Conservation (phyloP, 2,797 vertebrate species). For the Esox lucius region DNA sequence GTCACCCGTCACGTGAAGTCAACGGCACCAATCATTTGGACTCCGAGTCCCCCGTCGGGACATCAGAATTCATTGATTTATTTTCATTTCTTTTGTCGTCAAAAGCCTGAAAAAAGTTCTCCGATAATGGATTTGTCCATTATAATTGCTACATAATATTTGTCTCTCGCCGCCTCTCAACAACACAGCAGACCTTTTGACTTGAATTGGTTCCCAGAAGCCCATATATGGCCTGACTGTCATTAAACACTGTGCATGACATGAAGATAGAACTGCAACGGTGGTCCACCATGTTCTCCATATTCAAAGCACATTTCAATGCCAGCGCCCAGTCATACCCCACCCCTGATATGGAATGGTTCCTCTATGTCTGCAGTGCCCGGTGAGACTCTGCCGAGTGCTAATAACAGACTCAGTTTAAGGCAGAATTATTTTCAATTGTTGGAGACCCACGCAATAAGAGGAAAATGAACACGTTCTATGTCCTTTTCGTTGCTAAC, state of each 20-base stretch:
- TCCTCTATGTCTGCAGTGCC: too few relatives aligned
- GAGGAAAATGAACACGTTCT: slow-evolving; percentile 30
- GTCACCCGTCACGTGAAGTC: slow-evolving; percentile 49
- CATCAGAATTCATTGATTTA: too few relatives aligned
- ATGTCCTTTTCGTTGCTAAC: slow-evolving; percentile 42
- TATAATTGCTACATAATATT: too few relatives aligned
- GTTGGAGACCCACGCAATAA: slow-evolving; percentile 27
- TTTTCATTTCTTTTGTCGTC: too few relatives aligned
- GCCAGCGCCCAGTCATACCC: neutral
- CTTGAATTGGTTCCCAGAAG: slow-evolving; percentile 36
- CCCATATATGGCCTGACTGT: slow-evolving; percentile 61
- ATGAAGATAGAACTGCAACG: slow-evolving; percentile 23
- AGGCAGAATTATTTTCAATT: neutral
- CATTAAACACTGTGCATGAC: slow-evolving; percentile 53
- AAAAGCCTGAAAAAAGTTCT: too few relatives aligned
- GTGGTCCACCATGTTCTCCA: slow-evolving; percentile 14
- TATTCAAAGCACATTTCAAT: slow-evolving; percentile 10
- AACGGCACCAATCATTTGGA: slow-evolving; percentile 41
- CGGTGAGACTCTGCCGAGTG: neutral
- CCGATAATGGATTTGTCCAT: too few relatives aligned
- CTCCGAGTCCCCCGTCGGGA: too few relatives aligned
- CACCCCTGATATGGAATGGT: neutral
- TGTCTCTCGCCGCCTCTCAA: slow-evolving; percentile 16
- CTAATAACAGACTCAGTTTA: neutral
- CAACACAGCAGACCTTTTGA: slow-evolving; percentile 31